These are phyloP conservation scores for Enteromius anoplus DNA, from an alignment of 2,797 vertebrate genomes.

Conservation along the genomic window DNA sequence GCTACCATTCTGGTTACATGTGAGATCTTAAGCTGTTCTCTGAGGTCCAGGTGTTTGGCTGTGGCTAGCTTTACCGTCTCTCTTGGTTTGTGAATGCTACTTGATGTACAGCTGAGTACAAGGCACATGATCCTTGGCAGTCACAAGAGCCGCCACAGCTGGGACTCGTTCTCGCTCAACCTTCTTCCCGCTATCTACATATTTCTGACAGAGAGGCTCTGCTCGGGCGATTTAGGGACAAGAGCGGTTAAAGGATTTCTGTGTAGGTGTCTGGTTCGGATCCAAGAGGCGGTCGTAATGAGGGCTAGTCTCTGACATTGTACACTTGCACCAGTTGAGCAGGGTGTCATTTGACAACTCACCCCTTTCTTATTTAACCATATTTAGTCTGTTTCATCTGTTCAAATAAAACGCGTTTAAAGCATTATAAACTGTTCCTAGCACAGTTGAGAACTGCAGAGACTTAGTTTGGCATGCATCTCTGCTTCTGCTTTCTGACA, in stretches of 20 bases:
- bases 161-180: constrained; percentile 47
- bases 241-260: constrained; percentile 40
- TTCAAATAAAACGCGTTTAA: background rate
- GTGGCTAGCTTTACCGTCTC: constrained; percentile 48
- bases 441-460: background rate
- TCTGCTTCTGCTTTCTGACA: constrained; percentile 2
- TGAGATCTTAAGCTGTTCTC: constrained; percentile 10
- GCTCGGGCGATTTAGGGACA: constrained; percentile 27
- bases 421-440: background rate
- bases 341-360: constrained; percentile 23
- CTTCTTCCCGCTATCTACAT: constrained; percentile 47
- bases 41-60: constrained; percentile 45
- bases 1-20: constrained; percentile 1
- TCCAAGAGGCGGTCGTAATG: constrained; percentile 42
- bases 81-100: constrained; percentile 50
- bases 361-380: constrained; percentile 43
- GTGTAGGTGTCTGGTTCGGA: constrained; percentile 48
- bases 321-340: constrained; percentile 31
- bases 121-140: constrained; percentile 63
- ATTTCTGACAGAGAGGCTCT: constrained; percentile 43
- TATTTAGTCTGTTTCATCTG: background rate
- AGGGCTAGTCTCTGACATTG: constrained; percentile 47
- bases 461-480: background rate
- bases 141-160: constrained; percentile 46
- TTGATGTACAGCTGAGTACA: constrained; percentile 59